Base-by-base conservation (phyloP, 2,888 invertebrate species). In the Pyrgus malvae region DNA sequence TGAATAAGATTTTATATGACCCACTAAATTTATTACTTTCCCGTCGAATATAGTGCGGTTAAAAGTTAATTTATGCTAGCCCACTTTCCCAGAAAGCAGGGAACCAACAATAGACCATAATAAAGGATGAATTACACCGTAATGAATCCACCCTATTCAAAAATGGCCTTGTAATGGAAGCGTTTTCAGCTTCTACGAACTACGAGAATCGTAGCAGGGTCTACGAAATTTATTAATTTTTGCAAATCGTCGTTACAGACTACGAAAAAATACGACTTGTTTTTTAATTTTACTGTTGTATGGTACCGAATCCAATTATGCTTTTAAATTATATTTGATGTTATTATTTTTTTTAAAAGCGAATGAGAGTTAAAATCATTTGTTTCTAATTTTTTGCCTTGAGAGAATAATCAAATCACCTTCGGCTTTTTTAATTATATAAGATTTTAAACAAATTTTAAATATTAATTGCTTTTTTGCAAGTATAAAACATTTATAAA, bases 11-110 rank as follows among this genome's bases (percentile, higher is more conserved):
- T n/a, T n/a, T n/a, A n/a, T n/a, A n/a, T n/a, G n/a, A n/a, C n/a
- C n/a, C n/a, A n/a, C n/a, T n/a, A n/a, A n/a, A n/a, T 12, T 16
- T 29, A 31, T 8, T 45, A 46, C 35, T 21, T 35, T 21, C 2
- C n/a, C 35, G 11, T 46, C 46, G 46, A 46, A n/a, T 23, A 29
- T 48, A 46, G 38, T 54, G 27, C 23, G 12, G 7, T 35, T 49
- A 60, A 50, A 60, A 65, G 69, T 72, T 76, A 76, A 81, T 80
- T 75, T 73, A 68, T 66, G 64, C 59, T 70, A 79, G 66, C 76
- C 71, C 58, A 83, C 66, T 80, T 86, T 78, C 61, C 59, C 71
- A 85, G 79, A 87, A 86, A 78, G 77, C 69, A 62, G 51, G 62
- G 70, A 68, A 65, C 66, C 65, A 74, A 85, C 83, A 86, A 84